These are phyloP conservation scores for Schizaphis graminum DNA, from an alignment of 2,888 invertebrate genomes.

Conservation along the genomic window DNA sequence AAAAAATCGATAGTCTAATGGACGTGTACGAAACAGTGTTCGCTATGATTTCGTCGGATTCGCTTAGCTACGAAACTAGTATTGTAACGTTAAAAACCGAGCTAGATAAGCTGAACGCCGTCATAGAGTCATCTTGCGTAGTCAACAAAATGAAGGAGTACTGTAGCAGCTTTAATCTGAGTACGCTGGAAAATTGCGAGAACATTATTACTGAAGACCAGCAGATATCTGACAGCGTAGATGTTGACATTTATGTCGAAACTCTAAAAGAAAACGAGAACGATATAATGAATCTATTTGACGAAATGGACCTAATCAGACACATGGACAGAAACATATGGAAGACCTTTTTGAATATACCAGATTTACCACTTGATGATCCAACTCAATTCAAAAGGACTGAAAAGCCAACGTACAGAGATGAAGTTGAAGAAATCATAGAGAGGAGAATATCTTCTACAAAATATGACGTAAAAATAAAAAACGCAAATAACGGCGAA, in stretches of 20 bases:
- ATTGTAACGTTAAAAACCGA: rapidly evolving
- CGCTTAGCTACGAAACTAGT: no score
- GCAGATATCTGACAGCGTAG: rapidly evolving
- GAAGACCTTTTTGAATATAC: not conserved
- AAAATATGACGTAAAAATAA: not conserved
- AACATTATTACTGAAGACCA: not conserved
- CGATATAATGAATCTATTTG: not conserved
- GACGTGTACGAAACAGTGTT: not conserved
- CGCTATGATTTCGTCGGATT: no score
- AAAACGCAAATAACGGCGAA: not conserved
- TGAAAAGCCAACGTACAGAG: no score
- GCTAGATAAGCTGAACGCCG: not conserved
- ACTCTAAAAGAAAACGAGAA: not conserved
- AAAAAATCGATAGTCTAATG: not conserved
- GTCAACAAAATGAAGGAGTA: not conserved
- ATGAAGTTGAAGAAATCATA: not conserved
- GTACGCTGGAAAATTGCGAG: rapidly evolving
- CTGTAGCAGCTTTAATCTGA: not conserved
- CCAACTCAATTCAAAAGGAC: not conserved
- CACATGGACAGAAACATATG: not conserved
- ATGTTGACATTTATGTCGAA: not conserved
- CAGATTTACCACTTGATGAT: not conserved
- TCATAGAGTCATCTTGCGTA: not conserved
- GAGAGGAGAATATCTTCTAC: rapidly evolving
- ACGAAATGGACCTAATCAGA: not conserved